phyloP scores from a whole-genome alignment of 1,140 invertebrate genomes.

The Harlomillsia oculata region DNA sequence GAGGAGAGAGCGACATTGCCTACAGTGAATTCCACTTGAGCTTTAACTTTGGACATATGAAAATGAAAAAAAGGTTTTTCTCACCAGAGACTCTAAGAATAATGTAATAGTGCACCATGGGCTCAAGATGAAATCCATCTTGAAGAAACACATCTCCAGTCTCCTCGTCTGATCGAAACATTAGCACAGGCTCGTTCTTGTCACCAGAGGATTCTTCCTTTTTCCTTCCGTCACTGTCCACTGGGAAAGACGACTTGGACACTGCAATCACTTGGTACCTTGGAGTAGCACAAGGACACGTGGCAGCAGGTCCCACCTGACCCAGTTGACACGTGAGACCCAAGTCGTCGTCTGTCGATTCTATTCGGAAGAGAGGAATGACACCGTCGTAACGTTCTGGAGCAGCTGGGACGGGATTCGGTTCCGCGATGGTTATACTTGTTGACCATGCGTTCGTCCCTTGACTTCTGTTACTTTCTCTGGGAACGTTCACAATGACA shows the following conservation, averaged over 20 bases:
- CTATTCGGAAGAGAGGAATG: constrained; percentile 35
- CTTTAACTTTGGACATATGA: not conserved
- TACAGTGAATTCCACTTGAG: not conserved
- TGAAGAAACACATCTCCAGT: constrained; percentile 36
- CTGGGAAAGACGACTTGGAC: constrained; percentile 4
- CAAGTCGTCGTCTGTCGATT: constrained; percentile 36
- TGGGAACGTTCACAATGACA: constrained; percentile 27
- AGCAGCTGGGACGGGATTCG: not conserved
- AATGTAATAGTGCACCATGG: constrained; percentile 28
- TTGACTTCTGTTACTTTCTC: not conserved
- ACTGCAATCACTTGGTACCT: constrained; percentile 30
- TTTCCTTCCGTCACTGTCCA: not conserved
- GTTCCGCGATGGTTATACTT: not conserved
- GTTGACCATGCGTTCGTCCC: not conserved
- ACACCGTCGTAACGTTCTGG: not conserved
- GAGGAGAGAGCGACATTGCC: not conserved
- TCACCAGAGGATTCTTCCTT: not conserved
- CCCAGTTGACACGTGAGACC: constrained; percentile 38
- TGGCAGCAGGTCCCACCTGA: constrained; percentile 35
- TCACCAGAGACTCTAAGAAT: constrained; percentile 33
- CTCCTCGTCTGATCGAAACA: constrained; percentile 33
- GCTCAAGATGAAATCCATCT: constrained; percentile 25
- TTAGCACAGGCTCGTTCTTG: not conserved
- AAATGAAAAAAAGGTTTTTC: not conserved
- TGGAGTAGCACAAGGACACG: constrained; percentile 37